Base-by-base conservation (phyloP, 2,113 vertebrate species). In the Sapayoa aenigma region DNA sequence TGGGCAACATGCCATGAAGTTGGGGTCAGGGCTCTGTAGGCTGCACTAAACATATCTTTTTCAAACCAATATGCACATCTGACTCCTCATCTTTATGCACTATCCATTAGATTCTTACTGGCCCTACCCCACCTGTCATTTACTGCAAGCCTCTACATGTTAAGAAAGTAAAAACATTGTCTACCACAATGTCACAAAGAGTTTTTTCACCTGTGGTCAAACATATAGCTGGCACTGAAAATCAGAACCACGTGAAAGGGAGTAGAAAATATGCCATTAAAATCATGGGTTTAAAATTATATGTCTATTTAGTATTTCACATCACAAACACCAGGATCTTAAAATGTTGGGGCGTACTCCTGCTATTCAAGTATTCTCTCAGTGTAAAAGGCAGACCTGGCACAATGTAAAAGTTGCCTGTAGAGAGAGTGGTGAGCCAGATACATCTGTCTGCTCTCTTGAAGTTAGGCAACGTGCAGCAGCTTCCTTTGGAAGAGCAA, bases 1-100 rank as follows among this genome's bases (percentile, higher is more conserved):
- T 92, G 76, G 95, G 88, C 83, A 95, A 87, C 59, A 52, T n/a
- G 58, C 62, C 93, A 92, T 37, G 84, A 71, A 79, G 94, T 58
- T 93, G 66, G 86, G 89, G 71, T 95, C 87, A 96, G 92, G 75
- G 52, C 72, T 93, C 80, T 76, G 35, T 66, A 87, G 13, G 63
- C 41, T 90, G 37, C 44, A 63, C 41, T 95, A 52, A 92, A 73
- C 17, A 66, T 87, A 95, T 87, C 75, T 87, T 53, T 56, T 93
- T 93, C 60, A 90, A 90, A 89, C 72, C 39, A 82, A 5, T 65
- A 66, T 81, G 8, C 66, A 27, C 69, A 81, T 93, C 59, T 95
- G 58, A 82, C 24, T 88, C 55, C 13, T 91, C 50, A 81, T 91
- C 88, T 77, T 93, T 55, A 67, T 37, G 58, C 19, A 14, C 10